Evolutionary conservation across 1,140 invertebrate species (phyloP), one percentile per base, ranked within the genome.

Genomic region (Tetramorium parvispinum): DNA sequence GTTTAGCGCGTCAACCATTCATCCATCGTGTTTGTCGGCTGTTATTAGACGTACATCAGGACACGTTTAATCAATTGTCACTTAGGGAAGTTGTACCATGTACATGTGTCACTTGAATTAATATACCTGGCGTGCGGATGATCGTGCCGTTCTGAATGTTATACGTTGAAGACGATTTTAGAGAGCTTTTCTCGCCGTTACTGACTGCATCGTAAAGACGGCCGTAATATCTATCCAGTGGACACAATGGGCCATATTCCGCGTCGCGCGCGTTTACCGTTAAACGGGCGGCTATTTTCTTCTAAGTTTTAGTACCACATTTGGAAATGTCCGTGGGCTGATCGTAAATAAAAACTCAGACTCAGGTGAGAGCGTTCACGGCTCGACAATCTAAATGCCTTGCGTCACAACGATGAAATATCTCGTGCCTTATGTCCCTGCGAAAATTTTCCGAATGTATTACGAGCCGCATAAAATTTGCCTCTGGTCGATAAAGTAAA

Each of bases 281-380:
- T 73, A 83, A 83, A 59, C 7, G 68, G 27, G 24, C 40, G 24
- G n/a, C 68, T 59, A 83, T 83, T 83, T 49, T 75, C 68, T 24
- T 16, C 24, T 18, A 75, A 75, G 79, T 83, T 83, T 83, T 61
- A 83, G 40, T 75, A 55, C 43, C 68, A 27, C 68, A 83, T 83
- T 83, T 75, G 53, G 79, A 49, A 75, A 75, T 43, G 53, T 59
- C 16, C 32, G 65, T 8, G 37, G 66, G 37, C 37, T 13, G 79
- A 83, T 83, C 68, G 55, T 83, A 83, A 83, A 83, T 83, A 83
- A 83, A 83, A 83, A 83, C 79, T 83, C 24, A 73, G 79, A 75
- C 53, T 49, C 53, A 83, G 79, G 68, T 75, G 79, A 82, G 79
- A 81, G 37, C 51, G 66, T 49, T 73, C 27, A 46, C 53, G n/a